phyloP scores from a whole-genome alignment of 2,797 vertebrate species.

The Psittacula echo region DNA sequence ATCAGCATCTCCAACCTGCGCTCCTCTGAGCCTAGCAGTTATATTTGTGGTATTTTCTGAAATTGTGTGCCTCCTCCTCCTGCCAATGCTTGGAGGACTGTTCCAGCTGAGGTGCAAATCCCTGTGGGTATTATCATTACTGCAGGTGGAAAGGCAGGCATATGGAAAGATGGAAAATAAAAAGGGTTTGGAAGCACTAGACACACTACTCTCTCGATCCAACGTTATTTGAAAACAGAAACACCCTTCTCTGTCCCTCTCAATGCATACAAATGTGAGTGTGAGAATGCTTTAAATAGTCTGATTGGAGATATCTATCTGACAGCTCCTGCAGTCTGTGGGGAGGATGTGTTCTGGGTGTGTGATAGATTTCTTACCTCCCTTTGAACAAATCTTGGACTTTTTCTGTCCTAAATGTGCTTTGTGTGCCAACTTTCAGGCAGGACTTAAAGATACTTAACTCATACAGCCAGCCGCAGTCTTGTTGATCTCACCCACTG shows the following conservation, averaged over 20 bases:
- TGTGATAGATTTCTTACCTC: background rate
- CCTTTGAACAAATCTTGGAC: background rate
- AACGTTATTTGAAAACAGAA: conserved; percentile 20
- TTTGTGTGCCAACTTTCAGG: background rate
- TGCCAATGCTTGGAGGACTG: background rate
- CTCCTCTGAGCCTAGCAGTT: background rate
- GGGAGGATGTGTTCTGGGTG: background rate
- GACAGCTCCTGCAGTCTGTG: background rate
- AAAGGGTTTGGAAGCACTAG: background rate
- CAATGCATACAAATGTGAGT: background rate
- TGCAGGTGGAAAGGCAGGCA: background rate
- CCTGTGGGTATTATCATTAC: background rate
- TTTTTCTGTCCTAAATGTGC: background rate
- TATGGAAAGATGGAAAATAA: background rate
- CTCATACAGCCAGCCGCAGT: background rate
- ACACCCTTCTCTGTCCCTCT: background rate
- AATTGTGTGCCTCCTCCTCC: background rate
- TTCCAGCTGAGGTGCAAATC: background rate
- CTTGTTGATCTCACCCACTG: background rate
- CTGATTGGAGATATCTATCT: background rate
- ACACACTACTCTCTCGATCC: background rate
- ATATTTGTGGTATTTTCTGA: background rate
- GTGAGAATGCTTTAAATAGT: conserved; percentile 16
- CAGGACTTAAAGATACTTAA: background rate
- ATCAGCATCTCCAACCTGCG: background rate